These are phyloP conservation scores for Sipunculus nudus DNA, from an alignment of 2,888 invertebrate genomes.

Conservation along the genomic window DNA sequence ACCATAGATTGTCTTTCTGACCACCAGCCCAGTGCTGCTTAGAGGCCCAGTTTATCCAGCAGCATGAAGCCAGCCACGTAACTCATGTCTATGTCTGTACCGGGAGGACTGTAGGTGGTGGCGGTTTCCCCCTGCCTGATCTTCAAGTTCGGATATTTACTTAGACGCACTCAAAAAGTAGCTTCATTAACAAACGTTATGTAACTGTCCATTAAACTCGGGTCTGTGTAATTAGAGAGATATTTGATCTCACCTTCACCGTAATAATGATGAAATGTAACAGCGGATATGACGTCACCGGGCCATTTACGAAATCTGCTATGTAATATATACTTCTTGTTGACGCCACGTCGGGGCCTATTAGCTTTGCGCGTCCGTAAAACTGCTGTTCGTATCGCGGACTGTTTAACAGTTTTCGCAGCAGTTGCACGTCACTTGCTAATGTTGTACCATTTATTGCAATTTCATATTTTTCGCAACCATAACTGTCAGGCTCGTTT, in stretches of 20 bases:
- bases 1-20: slow-evolving; percentile 77
- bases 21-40: slow-evolving; percentile 78
- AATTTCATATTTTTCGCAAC: too few species aligned
- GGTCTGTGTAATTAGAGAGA: slow-evolving; percentile 74
- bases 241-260: slow-evolving; percentile 72
- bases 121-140: slow-evolving; percentile 75
- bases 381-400: too few species aligned
- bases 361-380: background rate
- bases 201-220: slow-evolving; percentile 72
- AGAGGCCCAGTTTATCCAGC: slow-evolving; percentile 78
- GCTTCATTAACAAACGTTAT: slow-evolving; percentile 67
- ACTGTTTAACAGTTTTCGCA: too few species aligned
- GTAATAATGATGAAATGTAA: slow-evolving; percentile 76
- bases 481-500: slow-evolving; percentile 17
- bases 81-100: slow-evolving; percentile 73
- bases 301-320: too few species aligned
- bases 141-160: slow-evolving; percentile 65
- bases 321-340: too few species aligned
- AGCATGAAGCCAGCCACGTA: slow-evolving; percentile 77
- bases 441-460: slow-evolving; percentile 6
- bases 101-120: slow-evolving; percentile 79
- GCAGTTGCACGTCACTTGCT: slow-evolving; percentile 7
- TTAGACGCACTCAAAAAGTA: background rate
- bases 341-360: slow-evolving; percentile 12
- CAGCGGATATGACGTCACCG: slow-evolving; percentile 70